phyloP scores from a whole-genome alignment of 2,113 vertebrate genomes.

The Sapajus apella region DNA sequence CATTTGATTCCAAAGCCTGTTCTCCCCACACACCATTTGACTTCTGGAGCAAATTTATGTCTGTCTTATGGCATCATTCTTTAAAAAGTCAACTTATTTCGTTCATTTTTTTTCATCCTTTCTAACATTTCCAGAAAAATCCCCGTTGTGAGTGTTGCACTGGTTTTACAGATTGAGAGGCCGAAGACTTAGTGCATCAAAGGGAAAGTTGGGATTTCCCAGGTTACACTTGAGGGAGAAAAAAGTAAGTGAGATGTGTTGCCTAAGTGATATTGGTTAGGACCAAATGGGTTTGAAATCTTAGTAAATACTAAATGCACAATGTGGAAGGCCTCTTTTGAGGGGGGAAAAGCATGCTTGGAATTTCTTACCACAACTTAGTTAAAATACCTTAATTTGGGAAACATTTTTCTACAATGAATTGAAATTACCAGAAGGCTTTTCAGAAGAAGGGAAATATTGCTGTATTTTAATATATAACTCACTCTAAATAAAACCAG shows the following conservation, averaged over 20 bases:
- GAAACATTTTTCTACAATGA: constrained; percentile 1
- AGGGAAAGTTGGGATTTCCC: not conserved
- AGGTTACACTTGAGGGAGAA: not conserved
- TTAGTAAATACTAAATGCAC: not conserved
- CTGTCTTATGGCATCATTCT: not conserved
- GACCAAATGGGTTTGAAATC: not conserved
- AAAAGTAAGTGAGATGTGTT: not conserved
- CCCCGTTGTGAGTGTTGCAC: not conserved
- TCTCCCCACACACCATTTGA: not conserved
- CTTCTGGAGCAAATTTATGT: not conserved
- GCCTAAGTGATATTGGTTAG: not conserved
- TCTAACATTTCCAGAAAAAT: not conserved
- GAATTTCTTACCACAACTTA: not conserved
- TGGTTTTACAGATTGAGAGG: not conserved
- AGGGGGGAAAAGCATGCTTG: not conserved
- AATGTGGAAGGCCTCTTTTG: not conserved
- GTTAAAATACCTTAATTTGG: constrained; percentile 8
- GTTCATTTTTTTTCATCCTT: not conserved
- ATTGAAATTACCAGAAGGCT: not conserved
- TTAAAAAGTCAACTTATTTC: not conserved
- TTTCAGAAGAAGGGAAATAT: constrained; percentile 27
- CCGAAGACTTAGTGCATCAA: not conserved
- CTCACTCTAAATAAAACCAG: constrained; percentile 32
- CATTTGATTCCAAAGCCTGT: not conserved
- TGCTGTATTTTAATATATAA: not conserved